phyloP scores from a whole-genome alignment of 2,888 invertebrate genomes.

The Prenolepis imparis region DNA sequence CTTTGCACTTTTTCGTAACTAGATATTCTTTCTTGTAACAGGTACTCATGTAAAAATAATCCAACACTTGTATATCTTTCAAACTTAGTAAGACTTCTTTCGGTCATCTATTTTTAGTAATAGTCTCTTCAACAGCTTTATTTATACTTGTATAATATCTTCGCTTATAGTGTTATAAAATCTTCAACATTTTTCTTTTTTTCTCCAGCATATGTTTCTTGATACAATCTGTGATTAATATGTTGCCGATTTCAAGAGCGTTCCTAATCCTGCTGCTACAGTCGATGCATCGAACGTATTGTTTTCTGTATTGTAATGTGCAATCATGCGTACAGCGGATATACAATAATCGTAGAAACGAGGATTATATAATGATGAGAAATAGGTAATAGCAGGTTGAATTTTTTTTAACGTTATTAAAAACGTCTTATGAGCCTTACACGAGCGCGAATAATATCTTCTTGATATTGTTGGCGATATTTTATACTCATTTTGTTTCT shows the following conservation, averaged over 20 bases:
- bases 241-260: constrained; percentile 19
- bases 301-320: constrained; percentile 9
- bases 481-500: constrained; percentile 20
- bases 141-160: constrained; percentile 22
- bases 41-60: background rate
- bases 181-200: constrained; percentile 29
- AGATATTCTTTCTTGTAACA: constrained; percentile 11
- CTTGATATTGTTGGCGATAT: constrained; percentile 9
- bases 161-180: background rate
- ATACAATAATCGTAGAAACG: constrained; percentile 12
- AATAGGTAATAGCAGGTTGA: background rate
- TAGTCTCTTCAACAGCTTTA: constrained; percentile 29
- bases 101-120: background rate
- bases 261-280: constrained; percentile 15
- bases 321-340: constrained; percentile 8
- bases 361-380: constrained; percentile 28
- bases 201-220: constrained; percentile 5
- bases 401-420: no score
- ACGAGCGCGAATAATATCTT: background rate
- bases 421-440: background rate
- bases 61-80: constrained; percentile 25
- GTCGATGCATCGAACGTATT: background rate
- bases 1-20: constrained; percentile 12
- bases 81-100: constrained; percentile 10
- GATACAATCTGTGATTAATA: constrained; percentile 20